A percentile compares a stretch with the other conserved stretches of the same genome.
Evolutionary conservation across 2,113 vertebrate species (phyloP).

Genomic region (Mormyrus lacerda): DNA sequence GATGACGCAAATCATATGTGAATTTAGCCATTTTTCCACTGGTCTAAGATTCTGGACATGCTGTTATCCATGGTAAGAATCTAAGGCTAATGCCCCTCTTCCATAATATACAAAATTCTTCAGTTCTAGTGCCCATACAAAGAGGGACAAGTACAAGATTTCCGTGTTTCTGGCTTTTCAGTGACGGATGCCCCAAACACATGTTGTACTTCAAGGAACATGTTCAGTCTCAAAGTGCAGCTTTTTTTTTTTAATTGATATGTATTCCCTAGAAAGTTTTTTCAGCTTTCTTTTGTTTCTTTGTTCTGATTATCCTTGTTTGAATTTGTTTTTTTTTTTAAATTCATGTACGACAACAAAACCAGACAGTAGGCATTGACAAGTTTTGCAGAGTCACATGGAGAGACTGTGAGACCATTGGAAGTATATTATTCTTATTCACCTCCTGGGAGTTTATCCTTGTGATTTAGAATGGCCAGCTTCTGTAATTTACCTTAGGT

Average conservation of each 20-base stretch:
- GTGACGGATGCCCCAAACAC: background rate
- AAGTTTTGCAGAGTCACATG: background rate
- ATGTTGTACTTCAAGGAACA: too few species aligned
- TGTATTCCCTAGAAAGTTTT: background rate
- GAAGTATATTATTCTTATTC: background rate
- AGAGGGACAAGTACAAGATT: background rate
- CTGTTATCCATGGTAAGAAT: conserved; percentile 22
- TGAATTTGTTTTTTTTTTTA: background rate
- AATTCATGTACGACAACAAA: background rate
- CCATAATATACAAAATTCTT: background rate
- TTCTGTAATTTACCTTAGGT: background rate
- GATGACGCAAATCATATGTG: conserved; percentile 17
- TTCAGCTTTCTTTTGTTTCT: background rate
- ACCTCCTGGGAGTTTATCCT: background rate
- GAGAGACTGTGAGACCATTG: background rate
- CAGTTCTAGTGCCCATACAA: too few species aligned
- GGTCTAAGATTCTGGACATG: conserved; percentile 10
- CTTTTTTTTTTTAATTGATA: background rate
- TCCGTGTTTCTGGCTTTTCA: background rate
- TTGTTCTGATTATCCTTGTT: background rate
- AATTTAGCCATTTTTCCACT: conserved; percentile 18
- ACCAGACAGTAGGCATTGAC: background rate
- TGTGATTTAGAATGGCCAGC: background rate
- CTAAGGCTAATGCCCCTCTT: background rate
- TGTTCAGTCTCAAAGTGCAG: background rate